Conservation (phyloP, 2,888 invertebrate genomes). For the Buathra laborator region DNA sequence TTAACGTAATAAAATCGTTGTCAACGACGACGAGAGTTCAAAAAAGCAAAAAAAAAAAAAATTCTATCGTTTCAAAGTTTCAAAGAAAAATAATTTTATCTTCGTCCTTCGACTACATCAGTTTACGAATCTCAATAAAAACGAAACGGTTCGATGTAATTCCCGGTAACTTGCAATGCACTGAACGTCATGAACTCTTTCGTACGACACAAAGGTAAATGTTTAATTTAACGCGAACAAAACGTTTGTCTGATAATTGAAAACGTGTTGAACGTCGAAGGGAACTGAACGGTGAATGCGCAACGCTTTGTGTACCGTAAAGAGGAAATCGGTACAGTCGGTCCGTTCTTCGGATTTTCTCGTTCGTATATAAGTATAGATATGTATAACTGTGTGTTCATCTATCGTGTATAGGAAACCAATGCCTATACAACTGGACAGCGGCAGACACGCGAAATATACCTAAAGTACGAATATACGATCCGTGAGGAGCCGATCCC, state of each 20-base stretch:
- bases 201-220: not conserved
- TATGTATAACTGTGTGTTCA: not conserved
- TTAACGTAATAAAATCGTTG: no score
- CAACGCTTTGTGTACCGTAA: not conserved
- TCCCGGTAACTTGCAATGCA: not conserved
- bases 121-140: no score
- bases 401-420: slow-evolving; percentile 6
- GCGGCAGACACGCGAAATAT: slow-evolving; percentile 9
- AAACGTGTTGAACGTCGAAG: slow-evolving; percentile 15
- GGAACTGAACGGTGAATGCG: not conserved
- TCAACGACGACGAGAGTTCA: no score
- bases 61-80: no score
- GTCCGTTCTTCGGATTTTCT: slow-evolving; percentile 11
- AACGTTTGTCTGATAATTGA: slow-evolving; percentile 45
- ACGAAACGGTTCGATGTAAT: no score
- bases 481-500: slow-evolving; percentile 44
- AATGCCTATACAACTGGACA: not conserved
- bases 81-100: no score
- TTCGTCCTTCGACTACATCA: no score
- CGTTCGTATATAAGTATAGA: not conserved
- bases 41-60: no score
- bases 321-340: slow-evolving; percentile 17
- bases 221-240: not conserved
- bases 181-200: not conserved
- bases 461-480: slow-evolving; percentile 17